Percentiles rank a stretch among this genome's conserved stretches.
Evolutionary conservation across 2,797 vertebrate species (phyloP).

Genomic region (Hydrolagus colliei): DNA sequence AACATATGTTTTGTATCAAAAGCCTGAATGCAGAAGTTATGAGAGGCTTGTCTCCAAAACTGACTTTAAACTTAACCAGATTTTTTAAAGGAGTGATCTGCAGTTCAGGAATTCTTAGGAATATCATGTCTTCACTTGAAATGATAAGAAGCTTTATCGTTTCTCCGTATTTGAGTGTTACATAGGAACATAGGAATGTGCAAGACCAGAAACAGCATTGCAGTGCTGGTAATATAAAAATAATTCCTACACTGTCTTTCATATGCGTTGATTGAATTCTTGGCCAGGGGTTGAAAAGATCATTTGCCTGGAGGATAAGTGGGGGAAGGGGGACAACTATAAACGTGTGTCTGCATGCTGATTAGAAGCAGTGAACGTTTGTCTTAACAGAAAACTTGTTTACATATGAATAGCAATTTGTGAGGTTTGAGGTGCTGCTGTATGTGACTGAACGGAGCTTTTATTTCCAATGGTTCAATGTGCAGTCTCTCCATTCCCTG

Average conservation of each 20-base stretch:
- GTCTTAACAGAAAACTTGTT: conserved; percentile 8
- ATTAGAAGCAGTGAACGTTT: background rate
- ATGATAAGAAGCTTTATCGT: background rate
- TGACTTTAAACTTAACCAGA: background rate
- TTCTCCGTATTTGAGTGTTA: background rate
- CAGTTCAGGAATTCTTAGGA: background rate
- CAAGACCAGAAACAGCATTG: too few relatives aligned
- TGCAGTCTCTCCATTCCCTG: background rate
- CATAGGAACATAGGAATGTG: too few relatives aligned
- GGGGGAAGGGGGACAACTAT: background rate
- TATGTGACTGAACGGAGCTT: too few relatives aligned
- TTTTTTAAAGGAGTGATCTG: background rate
- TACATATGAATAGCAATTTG: conserved; percentile 5
- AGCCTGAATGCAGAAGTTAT: too few relatives aligned
- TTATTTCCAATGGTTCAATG: background rate
- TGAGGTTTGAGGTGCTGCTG: background rate
- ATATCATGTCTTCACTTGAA: conserved; percentile 6
- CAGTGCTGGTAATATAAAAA: too few relatives aligned
- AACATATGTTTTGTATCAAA: too few relatives aligned
- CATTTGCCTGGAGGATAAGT: background rate
- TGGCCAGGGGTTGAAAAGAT: background rate
- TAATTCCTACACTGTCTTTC: too few relatives aligned
- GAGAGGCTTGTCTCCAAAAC: background rate
- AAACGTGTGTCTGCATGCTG: background rate
- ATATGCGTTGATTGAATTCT: too few relatives aligned